These are phyloP conservation scores for Odontamblyopus rebecca DNA, from an alignment of 2,797 vertebrate species.

Conservation along the genomic window DNA sequence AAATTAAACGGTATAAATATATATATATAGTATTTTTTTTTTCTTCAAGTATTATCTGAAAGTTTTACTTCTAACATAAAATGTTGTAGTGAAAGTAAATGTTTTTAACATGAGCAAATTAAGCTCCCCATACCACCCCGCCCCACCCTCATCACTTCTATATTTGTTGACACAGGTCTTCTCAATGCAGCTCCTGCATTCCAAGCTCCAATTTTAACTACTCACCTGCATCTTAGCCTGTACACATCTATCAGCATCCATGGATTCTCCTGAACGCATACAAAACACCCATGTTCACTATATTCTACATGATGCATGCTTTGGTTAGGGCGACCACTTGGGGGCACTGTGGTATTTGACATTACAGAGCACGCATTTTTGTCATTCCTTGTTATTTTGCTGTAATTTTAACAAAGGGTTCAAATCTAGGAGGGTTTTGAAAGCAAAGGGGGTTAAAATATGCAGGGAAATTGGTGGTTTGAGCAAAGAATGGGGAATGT, in stretches of 20 bases:
- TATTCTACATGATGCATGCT: constrained; percentile 5
- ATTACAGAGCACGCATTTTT: constrained; percentile 19
- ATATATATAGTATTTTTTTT: too few relatives aligned
- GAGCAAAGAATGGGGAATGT: constrained; percentile 18
- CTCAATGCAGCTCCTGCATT: constrained; percentile 33
- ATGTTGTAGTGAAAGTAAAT: too few relatives aligned
- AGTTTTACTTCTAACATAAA: too few relatives aligned
- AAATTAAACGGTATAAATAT: too few relatives aligned
- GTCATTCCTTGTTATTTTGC: constrained; percentile 15
- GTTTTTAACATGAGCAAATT: too few relatives aligned
- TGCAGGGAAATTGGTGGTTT: constrained; percentile 6
- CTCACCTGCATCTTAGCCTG: constrained; percentile 50
- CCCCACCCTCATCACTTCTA: constrained; percentile 11
- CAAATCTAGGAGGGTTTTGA: constrained; percentile 47
- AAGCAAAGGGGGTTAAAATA: constrained; percentile 34
- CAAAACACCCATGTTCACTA: constrained; percentile 12
- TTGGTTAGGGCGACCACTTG: constrained; percentile 58
- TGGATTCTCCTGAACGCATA: constrained; percentile 15
- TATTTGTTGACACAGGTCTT: constrained; percentile 40
- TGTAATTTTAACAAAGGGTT: constrained; percentile 53
- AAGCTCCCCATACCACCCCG: neutral
- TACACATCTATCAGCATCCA: constrained; percentile 50
- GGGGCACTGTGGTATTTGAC: constrained; percentile 74
- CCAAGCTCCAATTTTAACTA: constrained; percentile 37
- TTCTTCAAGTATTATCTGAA: too few relatives aligned